Evolutionary conservation across 35 echinoderm and acorn worm species (phyloP), one percentile per base, ranked within the genome.

Genomic region (Apostichopus parvimensis): DNA sequence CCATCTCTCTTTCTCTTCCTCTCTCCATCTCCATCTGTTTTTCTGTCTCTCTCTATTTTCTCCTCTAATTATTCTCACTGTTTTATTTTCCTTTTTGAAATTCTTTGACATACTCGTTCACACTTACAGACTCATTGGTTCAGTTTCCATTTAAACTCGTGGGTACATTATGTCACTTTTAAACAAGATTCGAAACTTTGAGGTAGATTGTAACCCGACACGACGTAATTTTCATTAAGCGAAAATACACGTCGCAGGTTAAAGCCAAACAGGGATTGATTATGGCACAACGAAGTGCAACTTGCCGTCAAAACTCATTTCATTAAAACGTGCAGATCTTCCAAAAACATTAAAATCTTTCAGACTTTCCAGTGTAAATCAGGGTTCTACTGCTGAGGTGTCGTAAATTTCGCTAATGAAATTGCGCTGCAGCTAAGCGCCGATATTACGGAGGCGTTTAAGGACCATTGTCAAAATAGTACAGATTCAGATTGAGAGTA

Each of bases 401-500:
- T 88, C 86, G 86, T 88, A 88, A 88, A 88, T 88, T 88, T 88
- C 34, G 25, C 86, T 88, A 88, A 88, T 88, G 86, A 88, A 88
- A 88, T 88, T 88, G 86, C 86, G 58, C 34, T 53, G 86, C 86
- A 72, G 86, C 86, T 88, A 88, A 88, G 86, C 86, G 72, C 23
- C 52, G 61, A 68, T 52, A 45, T 88, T 60, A 88, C 86, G 86
- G 86, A 88, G 26, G 86, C 52, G 6, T 5, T 4, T 58, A 73
- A 73, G 8, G 15, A 64, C 86, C 86, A 64, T 71, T 34, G 53
- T 45, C 34, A 45, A 45, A 45, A 45, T 45, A 45, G 34, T 45
- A 45, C 34, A 45, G 34, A 4, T 45, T 45, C 34, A 45, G 34
- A 45, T 45, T 45, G 34, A 45, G 34, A 45, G 34, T 45, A 34